Base-by-base conservation (phyloP, 2,888 invertebrate genomes). In the Acleris sparsana region DNA sequence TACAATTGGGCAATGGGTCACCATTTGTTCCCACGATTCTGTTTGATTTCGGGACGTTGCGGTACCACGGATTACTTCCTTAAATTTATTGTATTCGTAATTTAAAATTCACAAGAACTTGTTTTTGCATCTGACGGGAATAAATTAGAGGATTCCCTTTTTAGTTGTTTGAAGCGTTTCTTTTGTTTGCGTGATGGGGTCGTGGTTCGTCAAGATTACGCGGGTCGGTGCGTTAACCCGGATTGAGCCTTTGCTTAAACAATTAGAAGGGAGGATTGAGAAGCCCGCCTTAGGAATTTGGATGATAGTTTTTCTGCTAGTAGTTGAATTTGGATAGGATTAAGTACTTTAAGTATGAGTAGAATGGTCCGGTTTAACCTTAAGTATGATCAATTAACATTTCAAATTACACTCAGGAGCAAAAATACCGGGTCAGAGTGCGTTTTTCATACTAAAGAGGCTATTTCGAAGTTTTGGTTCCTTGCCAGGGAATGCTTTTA, bases 101-200 rank as follows among this genome's bases (percentile, higher is more conserved):
- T 64, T 63, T 64, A 64, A 64, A 64, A 59, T 64, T 64, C 48
- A 48, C 58, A 64, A 64, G 58, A 59, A 59, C 58, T 64, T 59
- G 58, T 64, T 63, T 63, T 63, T 59, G 48, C 58, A 64, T 64
- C 63, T 46, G 63, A 58, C 63, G 58, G 46, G 46, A 53, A 58
- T 53, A 59, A 63, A 63, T 63, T 63, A 52, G 17, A 62, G 22
- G 49, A 46, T 51, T 51, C 46, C 57, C 51, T 63, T 59, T 59
- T 59, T 17, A 25, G 53, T 48, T 48, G 29, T 63, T 59, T 63
- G 53, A 58, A 29, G 56, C 25, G 16, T 51, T 22, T 16, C 33
- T 53, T 46, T 63, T 59, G 22, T 55, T 62, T 55, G 4, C 20
- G 1, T 39, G 39, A 39, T 17, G 13, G 33, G 13, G n/a, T 44